Percentiles rank a stretch among this genome's conserved stretches.
Conservation (phyloP, 2,888 invertebrate species). For the Argyresthia goedartella region DNA sequence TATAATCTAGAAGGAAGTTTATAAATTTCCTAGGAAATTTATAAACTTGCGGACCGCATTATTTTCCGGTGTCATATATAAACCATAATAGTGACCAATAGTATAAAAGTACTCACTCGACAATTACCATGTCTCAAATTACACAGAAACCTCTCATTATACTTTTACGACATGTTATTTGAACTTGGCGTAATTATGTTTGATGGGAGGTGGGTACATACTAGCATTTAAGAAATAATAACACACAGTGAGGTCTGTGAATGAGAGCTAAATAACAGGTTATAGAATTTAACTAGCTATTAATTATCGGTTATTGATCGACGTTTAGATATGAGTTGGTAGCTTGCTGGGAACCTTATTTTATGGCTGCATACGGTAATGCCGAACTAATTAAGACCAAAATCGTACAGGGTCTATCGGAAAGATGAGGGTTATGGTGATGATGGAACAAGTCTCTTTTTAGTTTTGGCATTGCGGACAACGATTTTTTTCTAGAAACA, state of each 20-base stretch:
- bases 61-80: too few species aligned
- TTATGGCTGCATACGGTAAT: too few species aligned
- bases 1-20: too few species aligned
- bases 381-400: too few species aligned
- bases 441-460: too few species aligned
- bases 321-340: neutral
- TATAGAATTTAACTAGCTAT: neutral
- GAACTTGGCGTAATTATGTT: constrained; percentile 33
- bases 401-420: too few species aligned
- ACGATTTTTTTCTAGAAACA: too few species aligned
- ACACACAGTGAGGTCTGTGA: constrained; percentile 22
- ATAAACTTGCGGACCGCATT: too few species aligned
- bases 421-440: too few species aligned
- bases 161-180: constrained; percentile 30
- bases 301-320: neutral
- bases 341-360: too few species aligned
- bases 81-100: neutral
- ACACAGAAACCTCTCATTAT: constrained; percentile 27
- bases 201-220: constrained; percentile 23
- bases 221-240: constrained; percentile 33
- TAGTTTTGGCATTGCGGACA: too few species aligned
- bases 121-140: constrained; percentile 28
- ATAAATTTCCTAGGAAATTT: too few species aligned
- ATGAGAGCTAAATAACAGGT: constrained; percentile 30
- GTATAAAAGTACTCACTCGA: neutral